Evolutionary conservation across 2,888 invertebrate species (phyloP).

Genomic region (Acanthosepion lycidas): DNA sequence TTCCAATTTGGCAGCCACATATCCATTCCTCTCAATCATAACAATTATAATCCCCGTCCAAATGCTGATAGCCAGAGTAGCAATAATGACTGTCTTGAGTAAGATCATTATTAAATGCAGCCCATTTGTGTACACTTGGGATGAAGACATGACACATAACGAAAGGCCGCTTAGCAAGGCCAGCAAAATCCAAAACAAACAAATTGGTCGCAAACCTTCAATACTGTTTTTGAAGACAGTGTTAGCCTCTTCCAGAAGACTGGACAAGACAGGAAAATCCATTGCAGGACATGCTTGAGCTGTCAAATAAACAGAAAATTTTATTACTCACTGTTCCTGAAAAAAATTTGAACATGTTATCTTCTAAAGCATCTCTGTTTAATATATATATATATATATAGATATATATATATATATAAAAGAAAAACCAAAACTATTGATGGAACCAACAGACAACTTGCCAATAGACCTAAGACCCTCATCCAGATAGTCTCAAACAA

Average conservation of each 20-base stretch:
- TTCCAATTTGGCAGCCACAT: slow-evolving; percentile 60
- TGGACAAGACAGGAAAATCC: background rate
- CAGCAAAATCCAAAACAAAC: background rate
- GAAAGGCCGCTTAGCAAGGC: background rate
- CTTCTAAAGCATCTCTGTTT: too few relatives aligned
- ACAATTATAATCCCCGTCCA: slow-evolving; percentile 62
- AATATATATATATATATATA: too few relatives aligned
- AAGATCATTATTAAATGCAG: slow-evolving; percentile 55
- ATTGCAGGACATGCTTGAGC: slow-evolving; percentile 34
- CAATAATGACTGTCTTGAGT: slow-evolving; percentile 55
- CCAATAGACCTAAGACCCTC: too few relatives aligned
- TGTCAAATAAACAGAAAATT: background rate
- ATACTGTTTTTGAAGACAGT: background rate
- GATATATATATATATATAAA: too few relatives aligned
- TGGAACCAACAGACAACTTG: too few relatives aligned
- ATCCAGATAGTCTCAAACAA: too few relatives aligned
- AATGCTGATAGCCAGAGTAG: slow-evolving; percentile 60
- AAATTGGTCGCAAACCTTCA: background rate
- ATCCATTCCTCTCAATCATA: slow-evolving; percentile 62
- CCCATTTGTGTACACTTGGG: too few relatives aligned
- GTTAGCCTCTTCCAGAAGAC: background rate
- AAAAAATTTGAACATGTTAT: too few relatives aligned
- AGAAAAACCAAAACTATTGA: too few relatives aligned
- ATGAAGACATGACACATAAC: background rate
- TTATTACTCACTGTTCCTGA: background rate